Evolutionary conservation across 2,888 invertebrate species (phyloP), one percentile per base, ranked within the genome.

Genomic region (Abrostola triplasia): DNA sequence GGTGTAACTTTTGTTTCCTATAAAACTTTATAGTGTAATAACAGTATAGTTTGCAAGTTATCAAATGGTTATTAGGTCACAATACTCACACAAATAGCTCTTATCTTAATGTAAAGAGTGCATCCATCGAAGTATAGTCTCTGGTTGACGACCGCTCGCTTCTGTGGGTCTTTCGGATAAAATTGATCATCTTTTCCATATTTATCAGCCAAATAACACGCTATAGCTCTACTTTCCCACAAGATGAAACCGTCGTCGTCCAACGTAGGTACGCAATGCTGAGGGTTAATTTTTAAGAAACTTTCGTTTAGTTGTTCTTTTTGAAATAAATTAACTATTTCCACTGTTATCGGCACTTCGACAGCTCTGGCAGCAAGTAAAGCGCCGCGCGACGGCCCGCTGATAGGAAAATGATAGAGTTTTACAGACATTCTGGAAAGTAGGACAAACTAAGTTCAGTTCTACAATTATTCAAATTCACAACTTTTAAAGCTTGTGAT

Each of bases 191-290:
- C 95, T 82, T 95, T 95, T 0, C 94, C 95, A 84, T 96, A 96
- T 67, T 95, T 95, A 69, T 95, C 95, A 0, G 95, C 96, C 70
- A 97, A 90, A 84, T 97, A 97, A 52, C 94, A 88, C 5, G 95
- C 94, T 66, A 96, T 96, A 8, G 96, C 96, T 42, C 96, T 95
- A 76, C 96, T 96, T 84, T 97, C 97, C 96, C 96, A 96, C 53
- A 97, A 70, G 11, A 95, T 85, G 81, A 96, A 96, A 10, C 96
- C 96, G 63, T 96, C 95, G 83, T 97, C 97, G 36, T 96, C 95
- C 62, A 97, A 89, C 8, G 97, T 96, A 8, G 97, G 97, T 5
- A 97, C 90, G 64, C 95, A 95, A 84, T 96, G 96, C 81, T 96
- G 96, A 6, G 96, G 96, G 85, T 96, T 96, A 50, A 96, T 92